phyloP scores from a whole-genome alignment of 2,113 vertebrate species.

The Emydura subglobosa region DNA sequence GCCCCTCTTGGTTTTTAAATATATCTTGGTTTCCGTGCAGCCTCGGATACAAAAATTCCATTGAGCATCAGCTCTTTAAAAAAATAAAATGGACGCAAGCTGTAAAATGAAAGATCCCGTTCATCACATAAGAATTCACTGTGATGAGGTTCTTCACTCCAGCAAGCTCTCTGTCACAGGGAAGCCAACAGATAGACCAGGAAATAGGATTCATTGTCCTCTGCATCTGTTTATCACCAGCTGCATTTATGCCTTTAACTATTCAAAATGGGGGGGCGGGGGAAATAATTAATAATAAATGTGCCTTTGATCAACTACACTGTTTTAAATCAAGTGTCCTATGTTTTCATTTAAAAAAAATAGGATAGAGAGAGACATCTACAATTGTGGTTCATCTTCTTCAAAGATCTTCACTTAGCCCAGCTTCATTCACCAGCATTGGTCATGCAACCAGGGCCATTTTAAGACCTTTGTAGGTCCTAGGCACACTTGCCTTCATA shows the following conservation, averaged over 20 bases:
- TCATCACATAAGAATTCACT: accelerated
- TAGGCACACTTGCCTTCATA: too few species aligned
- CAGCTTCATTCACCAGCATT: accelerated
- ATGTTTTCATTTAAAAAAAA: background rate
- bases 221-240: conserved; percentile 8
- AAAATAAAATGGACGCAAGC: background rate
- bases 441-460: background rate
- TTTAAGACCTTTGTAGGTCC: too few species aligned
- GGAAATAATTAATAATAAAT: background rate
- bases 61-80: background rate
- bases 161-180: background rate
- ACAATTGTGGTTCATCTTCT: background rate
- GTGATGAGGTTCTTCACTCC: conserved; percentile 4
- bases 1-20: background rate
- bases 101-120: background rate
- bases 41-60: conserved; percentile 12
- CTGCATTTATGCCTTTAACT: background rate
- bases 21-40: background rate
- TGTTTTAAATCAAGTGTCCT: background rate
- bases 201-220: conserved; percentile 33
- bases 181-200: background rate
- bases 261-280: background rate
- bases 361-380: background rate
- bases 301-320: conserved; percentile 23
- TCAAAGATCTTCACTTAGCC: background rate